Evolutionary conservation across 2,797 vertebrate genomes (phyloP), one percentile per base, ranked within the genome.

Genomic region (Lagorchestes hirsutus): DNA sequence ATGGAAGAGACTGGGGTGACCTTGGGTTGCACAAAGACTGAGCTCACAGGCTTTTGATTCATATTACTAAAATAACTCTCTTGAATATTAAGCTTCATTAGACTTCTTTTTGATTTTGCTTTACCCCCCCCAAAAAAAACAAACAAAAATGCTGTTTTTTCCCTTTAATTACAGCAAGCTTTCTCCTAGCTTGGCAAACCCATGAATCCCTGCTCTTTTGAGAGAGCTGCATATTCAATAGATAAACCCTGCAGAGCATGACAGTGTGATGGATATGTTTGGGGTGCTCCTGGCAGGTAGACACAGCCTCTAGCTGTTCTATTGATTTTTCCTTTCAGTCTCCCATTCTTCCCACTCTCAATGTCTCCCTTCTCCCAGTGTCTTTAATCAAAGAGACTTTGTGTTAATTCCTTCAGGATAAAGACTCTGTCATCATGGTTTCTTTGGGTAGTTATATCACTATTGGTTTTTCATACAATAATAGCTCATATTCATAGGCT

Each of bases 51-150:
- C 56, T 54, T 67, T 87, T 16, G 92, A 16, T 92, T 92, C n/a
- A 34, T 31, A 3, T 18, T 55, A 27, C 54, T 50, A 2, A 67
- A 92, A 40, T 5, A 4, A 34, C 12, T 0, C 50, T 56, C 54
- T 54, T 54, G 14, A 87, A 46, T 87, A 87, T 87, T 28, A 96
- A 93, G 2, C 22, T 92, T 91, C n/a, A 22, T 3, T 9, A 18
- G 54, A 67, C 54, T 52, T 93, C 74, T 87, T 87, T 87, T 93
- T 67, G 40, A 55, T 67, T 92, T 93, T 92, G 40, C 74, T 95
- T 90, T 59, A 4, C 50, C 92, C 55, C 55, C 18, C 14, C 13
- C 11, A 40, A 29, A 74, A 14, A n/a, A 14, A 16, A 18, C 52
- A 67, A 67, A n/a, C 4, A 67, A 18, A 5, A 1, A 24, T 46